A percentile compares a stretch with the other conserved stretches of the same genome.
phyloP scores from a whole-genome alignment of 2,888 invertebrate genomes.

The Cinara cedri region DNA sequence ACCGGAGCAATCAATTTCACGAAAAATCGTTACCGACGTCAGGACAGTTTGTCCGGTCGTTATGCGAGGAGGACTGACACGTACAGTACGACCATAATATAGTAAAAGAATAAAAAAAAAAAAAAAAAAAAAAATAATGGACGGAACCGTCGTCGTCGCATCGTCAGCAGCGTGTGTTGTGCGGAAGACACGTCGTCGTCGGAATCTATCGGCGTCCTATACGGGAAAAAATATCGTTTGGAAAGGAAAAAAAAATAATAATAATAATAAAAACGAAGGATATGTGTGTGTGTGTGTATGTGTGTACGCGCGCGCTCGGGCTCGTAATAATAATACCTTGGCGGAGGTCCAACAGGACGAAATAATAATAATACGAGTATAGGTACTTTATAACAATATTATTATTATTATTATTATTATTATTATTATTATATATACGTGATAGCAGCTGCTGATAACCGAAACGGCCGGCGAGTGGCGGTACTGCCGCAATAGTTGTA shows the following conservation, averaged over 20 bases:
- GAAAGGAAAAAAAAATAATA: no score
- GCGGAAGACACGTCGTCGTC: background rate
- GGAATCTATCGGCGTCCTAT: background rate
- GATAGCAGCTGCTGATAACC: slow-evolving; percentile 31
- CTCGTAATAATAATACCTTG: slow-evolving; percentile 13
- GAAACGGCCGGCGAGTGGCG: background rate
- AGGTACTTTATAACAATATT: no score
- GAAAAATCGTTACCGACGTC: slow-evolving; percentile 33
- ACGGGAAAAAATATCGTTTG: no score
- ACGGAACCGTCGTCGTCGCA: background rate
- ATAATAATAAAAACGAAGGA: no score
- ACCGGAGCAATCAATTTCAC: slow-evolving; percentile 14
- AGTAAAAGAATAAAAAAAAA: no score
- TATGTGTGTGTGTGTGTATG: background rate
- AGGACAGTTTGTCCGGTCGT: background rate
- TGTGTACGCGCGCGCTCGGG: background rate
- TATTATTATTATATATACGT: slow-evolving; percentile 16
- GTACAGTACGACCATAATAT: background rate
- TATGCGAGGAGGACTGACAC: background rate
- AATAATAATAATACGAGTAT: background rate
- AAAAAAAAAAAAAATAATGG: background rate
- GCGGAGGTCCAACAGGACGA: slow-evolving; percentile 32
- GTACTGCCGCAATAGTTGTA: background rate
- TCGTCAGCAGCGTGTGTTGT: no score
- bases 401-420: no score